phyloP scores from a whole-genome alignment of 2,797 vertebrate species.

The Arremon aurantiirostris region DNA sequence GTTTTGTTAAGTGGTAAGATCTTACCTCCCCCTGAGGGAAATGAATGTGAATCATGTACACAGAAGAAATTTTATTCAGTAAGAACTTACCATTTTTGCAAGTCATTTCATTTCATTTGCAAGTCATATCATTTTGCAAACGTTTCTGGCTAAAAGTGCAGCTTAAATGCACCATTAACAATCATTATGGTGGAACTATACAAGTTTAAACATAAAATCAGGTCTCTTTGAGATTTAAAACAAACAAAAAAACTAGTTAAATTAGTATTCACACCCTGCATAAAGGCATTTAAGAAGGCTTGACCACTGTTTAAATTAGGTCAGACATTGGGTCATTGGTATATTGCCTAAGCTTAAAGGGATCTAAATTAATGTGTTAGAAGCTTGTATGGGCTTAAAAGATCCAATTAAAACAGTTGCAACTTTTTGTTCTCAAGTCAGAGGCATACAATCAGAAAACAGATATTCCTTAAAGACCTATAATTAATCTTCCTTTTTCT shows the following conservation, averaged over 20 bases:
- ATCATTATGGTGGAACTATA: rapidly evolving
- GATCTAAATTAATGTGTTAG: not conserved
- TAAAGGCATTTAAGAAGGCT: not conserved
- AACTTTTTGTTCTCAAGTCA: not conserved
- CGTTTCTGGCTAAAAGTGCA: not conserved
- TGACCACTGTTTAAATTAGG: not conserved
- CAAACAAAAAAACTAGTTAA: not conserved
- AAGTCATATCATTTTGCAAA: no score
- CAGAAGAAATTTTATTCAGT: not conserved
- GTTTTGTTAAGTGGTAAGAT: not conserved
- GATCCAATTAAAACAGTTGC: not conserved
- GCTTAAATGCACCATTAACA: not conserved
- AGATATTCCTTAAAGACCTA: not conserved
- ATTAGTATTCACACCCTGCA: not conserved
- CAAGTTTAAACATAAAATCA: not conserved
- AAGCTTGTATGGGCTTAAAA: not conserved
- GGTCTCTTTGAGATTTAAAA: not conserved
- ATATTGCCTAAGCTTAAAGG: not conserved
- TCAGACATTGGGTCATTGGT: not conserved
- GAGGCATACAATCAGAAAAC: not conserved
- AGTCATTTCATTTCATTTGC: not conserved
- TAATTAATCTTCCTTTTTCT: not conserved
- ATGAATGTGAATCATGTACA: not conserved
- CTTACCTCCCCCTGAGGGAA: not conserved
- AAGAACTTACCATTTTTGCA: not conserved